Evolutionary conservation across 2,888 invertebrate species (phyloP), one percentile per base, ranked within the genome.

Genomic region (Neoascia interrupta): DNA sequence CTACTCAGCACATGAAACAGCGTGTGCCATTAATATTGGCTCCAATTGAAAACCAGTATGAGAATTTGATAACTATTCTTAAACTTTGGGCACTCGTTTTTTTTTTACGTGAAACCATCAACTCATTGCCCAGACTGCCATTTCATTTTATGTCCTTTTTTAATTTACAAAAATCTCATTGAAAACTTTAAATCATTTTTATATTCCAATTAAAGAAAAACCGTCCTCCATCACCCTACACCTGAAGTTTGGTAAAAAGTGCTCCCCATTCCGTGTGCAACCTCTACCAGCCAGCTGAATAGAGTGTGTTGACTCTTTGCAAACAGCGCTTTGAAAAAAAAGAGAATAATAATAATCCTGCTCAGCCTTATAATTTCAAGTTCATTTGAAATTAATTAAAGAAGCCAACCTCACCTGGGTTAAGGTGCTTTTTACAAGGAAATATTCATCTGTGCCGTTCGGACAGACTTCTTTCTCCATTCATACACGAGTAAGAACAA

Each of bases 311-410:
- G n/a, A 26, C 8, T 43, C 23, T 34, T 26, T 16, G 26, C 18
- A 13, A 45, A 23, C 36, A 18, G 51, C 2, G 5, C n/a, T 16
- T 26, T 2, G 16, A 51, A 1, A 31, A 31, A 49, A 34, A 47
- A 37, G n/a, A 8, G 10, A 49, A 34, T 31, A 21, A 45, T 16
- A 45, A 56, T 8, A 37, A 13, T 41, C 5, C 8, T 15, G 16
- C 28, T 21, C 26, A 28, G n/a, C 15, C 39, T 63, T 39, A 28
- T 15, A 31, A 51, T 63, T 6, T 72, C 19, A 58, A 66, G 61
- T 70, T 79, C 49, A 60, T 54, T 72, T 73, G 72, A 66, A 79
- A 73, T 79, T 79, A 73, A 79, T 79, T 79, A 79, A 66, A 66
- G 61, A 61, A 66, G 37, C 54, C 66, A 43, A 56, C 47, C 49